Conservation (phyloP, 2,888 invertebrate genomes). For the Neoscelio sp. region DNA sequence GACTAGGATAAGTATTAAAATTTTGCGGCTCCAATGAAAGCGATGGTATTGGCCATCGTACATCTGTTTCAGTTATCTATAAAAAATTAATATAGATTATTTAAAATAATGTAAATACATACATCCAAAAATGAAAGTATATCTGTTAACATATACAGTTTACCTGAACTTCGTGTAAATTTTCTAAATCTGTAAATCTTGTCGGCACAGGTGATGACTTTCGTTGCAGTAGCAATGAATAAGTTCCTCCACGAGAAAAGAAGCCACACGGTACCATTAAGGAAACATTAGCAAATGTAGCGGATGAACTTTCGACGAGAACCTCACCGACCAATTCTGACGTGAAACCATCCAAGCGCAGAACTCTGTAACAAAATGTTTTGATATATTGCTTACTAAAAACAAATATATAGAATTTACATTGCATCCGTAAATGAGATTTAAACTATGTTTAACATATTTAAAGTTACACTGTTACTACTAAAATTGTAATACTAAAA, state of each 20-base stretch:
- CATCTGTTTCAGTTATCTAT: slow-evolving; percentile 85
- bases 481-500: too few species aligned
- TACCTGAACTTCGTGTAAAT: slow-evolving; percentile 75
- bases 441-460: too few species aligned
- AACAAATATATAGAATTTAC: neutral
- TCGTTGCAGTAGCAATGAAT: slow-evolving; percentile 84
- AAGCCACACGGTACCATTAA: slow-evolving; percentile 88
- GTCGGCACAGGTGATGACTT: slow-evolving; percentile 75
- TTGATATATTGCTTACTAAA: neutral
- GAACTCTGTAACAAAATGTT: slow-evolving; percentile 78
- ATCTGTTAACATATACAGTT: slow-evolving; percentile 3
- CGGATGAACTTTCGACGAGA: slow-evolving; percentile 72
- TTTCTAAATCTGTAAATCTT: slow-evolving; percentile 73
- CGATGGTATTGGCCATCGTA: slow-evolving; percentile 91
- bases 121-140: too few species aligned
- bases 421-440: too few species aligned
- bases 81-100: slow-evolving; percentile 4
- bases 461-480: too few species aligned
- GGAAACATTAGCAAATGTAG: slow-evolving; percentile 76
- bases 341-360: slow-evolving; percentile 84
- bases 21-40: slow-evolving; percentile 90
- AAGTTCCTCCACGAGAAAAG: slow-evolving; percentile 89
- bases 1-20: slow-evolving; percentile 91
- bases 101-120: too few species aligned
- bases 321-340: slow-evolving; percentile 81